Evolutionary conservation across 2,888 invertebrate genomes (phyloP), one percentile per base, ranked within the genome.

Genomic region (Brenthis ino): DNA sequence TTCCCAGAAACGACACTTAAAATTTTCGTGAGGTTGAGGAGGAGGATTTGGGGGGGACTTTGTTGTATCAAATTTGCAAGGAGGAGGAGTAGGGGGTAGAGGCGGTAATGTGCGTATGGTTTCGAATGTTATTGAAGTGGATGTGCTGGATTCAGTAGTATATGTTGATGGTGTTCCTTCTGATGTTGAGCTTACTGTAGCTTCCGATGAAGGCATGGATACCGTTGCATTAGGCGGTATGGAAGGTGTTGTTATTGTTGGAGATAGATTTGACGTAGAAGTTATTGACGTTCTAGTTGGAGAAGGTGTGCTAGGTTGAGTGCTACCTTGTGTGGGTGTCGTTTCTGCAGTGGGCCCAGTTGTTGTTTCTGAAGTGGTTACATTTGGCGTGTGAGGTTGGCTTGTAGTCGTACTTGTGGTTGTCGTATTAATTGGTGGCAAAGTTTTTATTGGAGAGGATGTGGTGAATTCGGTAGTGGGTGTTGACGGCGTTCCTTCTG

Each of bases 81-180:
- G 69, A n/a, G 69, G 56, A 3, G 50, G 37, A 2, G 70, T 65
- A 4, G 67, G 47, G 6, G 69, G 37, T 24, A 58, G 55, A 47
- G 71, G 61, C 11, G 71, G 66, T 50, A 69, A 43, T 1, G 64
- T 47, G 6, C 24, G 60, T 16, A 33, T 54, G n/a, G 16, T 60
- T 51, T 28, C 48, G 2, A 48, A 47, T 16, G 61, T 48, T 16
- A 24, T 60, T 60, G 60, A 24, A 60, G 60, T 16, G 12, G 55
- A 24, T 55, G 55, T 24, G 16, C 24, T 6, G 14, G 55, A 12
- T 28, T 8, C 16, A 53, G 6, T 14, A 16, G 16, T 53, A n/a
- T 5, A 53, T 16, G 51, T 16, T 8, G 51, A 16, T 53, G 51
- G 51, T 28, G 60, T 33, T n/a, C 1, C 12, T 47, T 24, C n/a